Base-by-base conservation (phyloP, 2,888 invertebrate genomes). In the Drosophila differens region DNA sequence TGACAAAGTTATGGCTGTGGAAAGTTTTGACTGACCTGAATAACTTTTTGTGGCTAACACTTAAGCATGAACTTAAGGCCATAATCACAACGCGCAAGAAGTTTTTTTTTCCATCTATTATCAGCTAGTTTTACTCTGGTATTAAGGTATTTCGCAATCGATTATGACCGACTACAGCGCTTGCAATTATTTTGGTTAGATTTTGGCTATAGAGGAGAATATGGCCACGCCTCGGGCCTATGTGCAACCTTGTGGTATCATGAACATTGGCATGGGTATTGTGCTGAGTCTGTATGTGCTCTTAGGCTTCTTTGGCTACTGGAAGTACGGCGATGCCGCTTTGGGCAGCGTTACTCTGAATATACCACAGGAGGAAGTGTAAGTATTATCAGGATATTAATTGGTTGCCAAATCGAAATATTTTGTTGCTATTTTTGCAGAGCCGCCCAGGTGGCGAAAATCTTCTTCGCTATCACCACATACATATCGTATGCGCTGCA, bases 401-500 rank as follows among this genome's bases (percentile, higher is more conserved):
- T 10, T 22, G 59, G 28, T 68, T 52, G 28, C 19, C 28, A 16
- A 7, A n/a, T 61, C 35, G 7, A 58, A 22, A n/a, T 12, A n/a
- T 6, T 1, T 7, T n/a, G 5, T 25, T 16, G 44, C 3, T 54
- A 14, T 44, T 7, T 7, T 51, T 72, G 0, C 62, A 93, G 97
- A 25, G 94, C 96, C 86, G 97, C 97, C 0, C 97, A 97, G 91
- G 95, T 96, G n/a, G 96, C 97, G 0, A 97, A 97, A 91, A 84
- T 97, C 37, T 96, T 97, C 95, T 97, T 97, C 69, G 97, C 97
- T 0, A 93, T 97, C 0, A 97, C 97, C 25, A 97, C 99, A 57
- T 98, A 99, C 95, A 95, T 99, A 85, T 98, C 99, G 0, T 99
- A 99, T 94, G 97, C 97, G 41, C 95, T 99, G n/a, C 99, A 99